phyloP scores from a whole-genome alignment of 2,113 vertebrate species.

The Donacobius atricapilla region DNA sequence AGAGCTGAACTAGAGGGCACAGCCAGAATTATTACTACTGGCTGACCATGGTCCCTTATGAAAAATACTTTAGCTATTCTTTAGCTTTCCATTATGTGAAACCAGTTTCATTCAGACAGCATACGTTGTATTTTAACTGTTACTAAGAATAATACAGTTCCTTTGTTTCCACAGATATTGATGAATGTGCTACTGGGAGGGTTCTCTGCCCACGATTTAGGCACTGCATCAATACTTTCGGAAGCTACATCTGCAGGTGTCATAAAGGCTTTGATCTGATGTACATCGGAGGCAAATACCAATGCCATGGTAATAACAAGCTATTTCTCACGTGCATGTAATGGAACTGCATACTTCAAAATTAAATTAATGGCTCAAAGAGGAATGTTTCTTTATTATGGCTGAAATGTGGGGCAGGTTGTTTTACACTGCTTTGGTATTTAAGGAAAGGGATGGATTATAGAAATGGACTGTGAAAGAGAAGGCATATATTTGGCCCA shows the following conservation, averaged over 20 bases:
- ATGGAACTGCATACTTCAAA: neutral
- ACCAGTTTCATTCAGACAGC: neutral
- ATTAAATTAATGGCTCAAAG: neutral
- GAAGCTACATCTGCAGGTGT: conserved; percentile 97
- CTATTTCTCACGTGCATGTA: neutral
- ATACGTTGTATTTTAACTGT: neutral
- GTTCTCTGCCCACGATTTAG: conserved; percentile 87
- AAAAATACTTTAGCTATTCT: neutral
- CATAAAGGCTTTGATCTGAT: conserved; percentile 90
- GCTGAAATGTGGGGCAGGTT: neutral
- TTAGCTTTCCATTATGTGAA: neutral
- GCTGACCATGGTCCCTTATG: neutral
- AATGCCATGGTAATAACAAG: conserved; percentile 84
- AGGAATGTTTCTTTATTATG: neutral
- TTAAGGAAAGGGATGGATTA: neutral
- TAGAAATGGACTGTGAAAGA: neutral
- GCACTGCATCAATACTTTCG: conserved; percentile 96
- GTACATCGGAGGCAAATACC: conserved; percentile 93
- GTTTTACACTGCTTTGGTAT: neutral
- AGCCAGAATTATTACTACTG: neutral
- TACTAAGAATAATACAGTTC: neutral
- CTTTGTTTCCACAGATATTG: conserved; percentile 81
- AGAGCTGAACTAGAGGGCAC: neutral
- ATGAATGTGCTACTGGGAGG: conserved; percentile 87
- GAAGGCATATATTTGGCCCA: neutral